A percentile compares a stretch with the other conserved stretches of the same genome.
phyloP scores from a whole-genome alignment of 2,888 invertebrate genomes.

The Cetonia aurata region DNA sequence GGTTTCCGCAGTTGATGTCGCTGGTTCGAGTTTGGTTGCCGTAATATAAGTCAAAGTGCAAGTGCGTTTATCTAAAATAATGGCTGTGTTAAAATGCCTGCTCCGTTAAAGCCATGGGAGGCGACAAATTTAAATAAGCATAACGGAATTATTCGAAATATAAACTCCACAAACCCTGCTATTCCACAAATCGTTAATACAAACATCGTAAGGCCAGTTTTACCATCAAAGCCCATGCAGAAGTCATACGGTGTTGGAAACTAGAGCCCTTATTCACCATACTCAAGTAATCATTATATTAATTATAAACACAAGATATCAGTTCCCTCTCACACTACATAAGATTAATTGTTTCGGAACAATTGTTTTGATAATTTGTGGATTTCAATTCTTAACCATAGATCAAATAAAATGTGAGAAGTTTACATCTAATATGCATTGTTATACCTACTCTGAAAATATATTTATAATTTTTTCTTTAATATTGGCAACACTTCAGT shows the following conservation, averaged over 20 bases:
- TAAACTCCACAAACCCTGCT: conserved; percentile 46
- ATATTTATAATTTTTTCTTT: too few species aligned
- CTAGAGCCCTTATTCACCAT: conserved; percentile 52
- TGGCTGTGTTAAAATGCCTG: conserved; percentile 54
- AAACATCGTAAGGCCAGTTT: conserved; percentile 32
- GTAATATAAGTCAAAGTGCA: conserved; percentile 31
- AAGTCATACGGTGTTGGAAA: conserved; percentile 49
- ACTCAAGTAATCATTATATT: conserved; percentile 49
- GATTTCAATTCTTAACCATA: too few species aligned
- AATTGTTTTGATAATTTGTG: too few species aligned
- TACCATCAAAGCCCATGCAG: conserved; percentile 60
- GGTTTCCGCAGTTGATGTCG: too few species aligned
- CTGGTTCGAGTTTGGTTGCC: conserved; percentile 8
- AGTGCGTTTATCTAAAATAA: conserved; percentile 16
- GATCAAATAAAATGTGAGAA: too few species aligned
- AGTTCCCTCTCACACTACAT: too few species aligned
- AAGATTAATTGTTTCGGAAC: too few species aligned
- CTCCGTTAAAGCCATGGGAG: conserved; percentile 62
- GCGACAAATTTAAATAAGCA: conserved; percentile 49
- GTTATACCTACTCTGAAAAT: not conserved
- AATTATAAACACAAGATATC: not conserved
- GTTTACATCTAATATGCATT: too few species aligned
- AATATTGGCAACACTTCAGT: too few species aligned
- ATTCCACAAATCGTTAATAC: conserved; percentile 48
- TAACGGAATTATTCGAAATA: conserved; percentile 25